These are phyloP conservation scores for Yponomeuta malinellus DNA, from an alignment of 2,888 invertebrate species.

Conservation along the genomic window DNA sequence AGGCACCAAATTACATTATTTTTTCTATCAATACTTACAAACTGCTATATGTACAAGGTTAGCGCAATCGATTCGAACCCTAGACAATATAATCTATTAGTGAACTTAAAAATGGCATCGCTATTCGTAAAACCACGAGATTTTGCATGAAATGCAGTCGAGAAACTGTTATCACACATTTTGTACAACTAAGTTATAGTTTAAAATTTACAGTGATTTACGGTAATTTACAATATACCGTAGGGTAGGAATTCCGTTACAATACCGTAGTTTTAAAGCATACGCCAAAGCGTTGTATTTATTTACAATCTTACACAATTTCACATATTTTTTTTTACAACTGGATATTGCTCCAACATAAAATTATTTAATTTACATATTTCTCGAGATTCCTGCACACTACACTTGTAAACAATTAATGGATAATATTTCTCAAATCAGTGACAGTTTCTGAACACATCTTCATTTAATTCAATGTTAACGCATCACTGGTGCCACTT, in stretches of 20 bases:
- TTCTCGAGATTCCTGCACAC: no score
- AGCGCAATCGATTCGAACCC: background rate
- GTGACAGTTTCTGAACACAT: no score
- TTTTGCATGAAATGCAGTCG: background rate
- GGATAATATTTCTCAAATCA: no score
- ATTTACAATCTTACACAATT: background rate
- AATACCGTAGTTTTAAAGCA: background rate
- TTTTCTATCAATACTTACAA: background rate
- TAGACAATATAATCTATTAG: slow-evolving; percentile 18
- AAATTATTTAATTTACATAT: no score
- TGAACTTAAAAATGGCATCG: slow-evolving; percentile 7
- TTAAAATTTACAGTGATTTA: background rate
- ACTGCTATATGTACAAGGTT: background rate
- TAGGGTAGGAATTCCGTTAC: background rate
- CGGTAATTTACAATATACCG: background rate
- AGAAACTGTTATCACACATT: background rate
- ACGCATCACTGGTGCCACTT: no score
- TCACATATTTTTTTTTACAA: no score
- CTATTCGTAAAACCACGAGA: background rate
- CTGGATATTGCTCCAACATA: no score
- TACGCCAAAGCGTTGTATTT: background rate
- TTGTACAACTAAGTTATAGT: background rate
- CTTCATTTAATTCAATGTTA: no score
- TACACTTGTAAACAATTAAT: no score
- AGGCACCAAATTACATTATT: slow-evolving; percentile 37